A percentile compares a stretch with the other conserved stretches of the same genome.
Evolutionary conservation across 2,888 invertebrate species (phyloP).

Genomic region (Eueremaeus valkanovi): DNA sequence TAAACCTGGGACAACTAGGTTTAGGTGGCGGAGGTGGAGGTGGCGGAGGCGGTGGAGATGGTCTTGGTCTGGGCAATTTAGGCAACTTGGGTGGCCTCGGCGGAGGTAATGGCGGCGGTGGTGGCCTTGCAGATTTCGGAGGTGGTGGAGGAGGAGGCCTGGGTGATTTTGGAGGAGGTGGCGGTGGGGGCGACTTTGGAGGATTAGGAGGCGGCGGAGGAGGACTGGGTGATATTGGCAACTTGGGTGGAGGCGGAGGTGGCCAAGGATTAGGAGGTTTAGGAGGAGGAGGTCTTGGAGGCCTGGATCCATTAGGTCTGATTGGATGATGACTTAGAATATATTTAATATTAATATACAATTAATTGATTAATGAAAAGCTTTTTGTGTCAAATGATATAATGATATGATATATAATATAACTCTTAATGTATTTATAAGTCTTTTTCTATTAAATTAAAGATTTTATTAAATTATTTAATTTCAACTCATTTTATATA

Average conservation of each 20-base stretch:
- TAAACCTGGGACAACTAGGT: slow-evolving; percentile 11
- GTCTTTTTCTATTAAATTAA: no score
- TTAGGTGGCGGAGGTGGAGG: background rate
- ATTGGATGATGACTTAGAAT: background rate
- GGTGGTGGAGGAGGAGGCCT: slow-evolving; percentile 24
- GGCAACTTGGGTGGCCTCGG: slow-evolving; percentile 22
- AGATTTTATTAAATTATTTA: no score
- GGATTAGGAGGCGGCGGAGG: slow-evolving; percentile 4
- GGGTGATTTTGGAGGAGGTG: slow-evolving; percentile 19
- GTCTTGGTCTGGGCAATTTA: background rate
- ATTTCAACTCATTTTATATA: no score
- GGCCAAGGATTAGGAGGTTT: slow-evolving; percentile 11
- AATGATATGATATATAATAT: no score
- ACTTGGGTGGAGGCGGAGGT: background rate
- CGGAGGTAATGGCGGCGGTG: slow-evolving; percentile 25
- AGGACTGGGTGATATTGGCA: background rate
- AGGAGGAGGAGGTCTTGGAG: slow-evolving; percentile 11
- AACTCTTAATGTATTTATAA: no score
- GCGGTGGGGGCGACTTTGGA: background rate
- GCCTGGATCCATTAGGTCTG: background rate
- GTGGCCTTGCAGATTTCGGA: slow-evolving; percentile 14
- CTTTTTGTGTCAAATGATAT: slow-evolving; percentile 1
- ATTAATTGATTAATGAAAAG: background rate
- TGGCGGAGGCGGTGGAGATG: slow-evolving; percentile 34
- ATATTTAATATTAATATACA: background rate